Evolutionary conservation across 2,888 invertebrate species (phyloP).

Genomic region (Melieria omissa): DNA sequence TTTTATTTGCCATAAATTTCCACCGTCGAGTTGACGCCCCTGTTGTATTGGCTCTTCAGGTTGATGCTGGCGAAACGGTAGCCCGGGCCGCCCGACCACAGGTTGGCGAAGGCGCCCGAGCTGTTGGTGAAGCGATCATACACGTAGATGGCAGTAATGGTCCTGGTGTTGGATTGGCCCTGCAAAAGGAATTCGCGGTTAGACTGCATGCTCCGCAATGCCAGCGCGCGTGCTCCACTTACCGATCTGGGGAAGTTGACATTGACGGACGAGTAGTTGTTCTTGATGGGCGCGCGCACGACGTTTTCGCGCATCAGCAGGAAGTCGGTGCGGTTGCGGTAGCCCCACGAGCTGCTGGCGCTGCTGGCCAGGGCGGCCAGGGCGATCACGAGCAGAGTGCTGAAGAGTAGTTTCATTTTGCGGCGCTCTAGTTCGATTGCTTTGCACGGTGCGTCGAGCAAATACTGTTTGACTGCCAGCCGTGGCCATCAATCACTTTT

Average conservation of each 20-base stretch:
- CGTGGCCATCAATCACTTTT: no score
- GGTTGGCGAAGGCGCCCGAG: slow-evolving; percentile 50
- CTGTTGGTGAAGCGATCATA: slow-evolving; percentile 54
- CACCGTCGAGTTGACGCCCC: slow-evolving; percentile 53
- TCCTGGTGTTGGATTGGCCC: slow-evolving; percentile 41
- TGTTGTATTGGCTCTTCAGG: slow-evolving; percentile 44
- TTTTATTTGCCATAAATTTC: slow-evolving; percentile 44
- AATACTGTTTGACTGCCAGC: slow-evolving; percentile 10
- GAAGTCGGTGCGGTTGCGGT: slow-evolving; percentile 26
- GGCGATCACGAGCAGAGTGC: slow-evolving; percentile 30
- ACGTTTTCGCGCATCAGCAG: slow-evolving; percentile 40
- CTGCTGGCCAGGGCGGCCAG: slow-evolving; percentile 37
- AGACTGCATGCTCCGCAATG: not conserved
- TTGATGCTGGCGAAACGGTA: slow-evolving; percentile 44
- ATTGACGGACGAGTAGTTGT: slow-evolving; percentile 34
- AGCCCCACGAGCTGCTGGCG: slow-evolving; percentile 40
- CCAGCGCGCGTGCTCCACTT: slow-evolving; percentile 26
- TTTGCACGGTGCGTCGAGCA: not conserved
- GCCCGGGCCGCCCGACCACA: slow-evolving; percentile 52
- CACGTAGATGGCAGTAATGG: slow-evolving; percentile 47
- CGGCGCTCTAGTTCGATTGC: not conserved
- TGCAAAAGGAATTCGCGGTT: slow-evolving; percentile 27
- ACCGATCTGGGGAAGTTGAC: slow-evolving; percentile 43
- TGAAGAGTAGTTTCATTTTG: slow-evolving; percentile 41
- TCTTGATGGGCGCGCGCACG: slow-evolving; percentile 32